These are phyloP conservation scores for Neocrepidodera transversa DNA, from an alignment of 2,888 invertebrate species.

Conservation along the genomic window DNA sequence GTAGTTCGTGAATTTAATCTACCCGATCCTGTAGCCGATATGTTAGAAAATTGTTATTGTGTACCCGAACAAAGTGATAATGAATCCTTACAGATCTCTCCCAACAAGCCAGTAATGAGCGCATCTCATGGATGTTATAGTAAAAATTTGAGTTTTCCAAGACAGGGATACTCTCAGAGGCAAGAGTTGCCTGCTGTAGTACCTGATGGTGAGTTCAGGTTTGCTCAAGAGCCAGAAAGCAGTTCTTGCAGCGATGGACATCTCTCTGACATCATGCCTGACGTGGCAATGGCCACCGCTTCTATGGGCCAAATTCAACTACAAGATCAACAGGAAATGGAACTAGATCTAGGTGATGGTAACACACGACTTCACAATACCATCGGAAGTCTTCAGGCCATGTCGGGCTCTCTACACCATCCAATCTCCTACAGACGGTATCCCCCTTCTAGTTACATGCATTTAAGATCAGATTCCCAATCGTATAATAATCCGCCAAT, in stretches of 20 bases:
- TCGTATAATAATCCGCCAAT: conserved; percentile 49
- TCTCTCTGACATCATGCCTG: conserved; percentile 85
- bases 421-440: conserved; percentile 51
- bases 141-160: conserved; percentile 70
- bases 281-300: conserved; percentile 90
- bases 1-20: conserved; percentile 94
- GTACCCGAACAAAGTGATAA: conserved; percentile 55
- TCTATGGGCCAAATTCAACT: conserved; percentile 74
- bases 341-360: conserved; percentile 87
- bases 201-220: conserved; percentile 67
- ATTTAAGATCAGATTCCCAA: conserved; percentile 50
- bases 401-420: conserved; percentile 51
- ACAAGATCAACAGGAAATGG: conserved; percentile 69
- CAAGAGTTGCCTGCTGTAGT: conserved; percentile 71
- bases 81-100: conserved; percentile 59
- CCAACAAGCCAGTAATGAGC: conserved; percentile 48
- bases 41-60: conserved; percentile 67
- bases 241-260: conserved; percentile 73
- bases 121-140: conserved; percentile 62
- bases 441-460: conserved; percentile 54
- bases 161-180: conserved; percentile 62
- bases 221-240: conserved; percentile 61
- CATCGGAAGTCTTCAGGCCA: conserved; percentile 45
- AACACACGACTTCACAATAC: conserved; percentile 69
- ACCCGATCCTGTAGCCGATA: conserved; percentile 86